Evolutionary conservation across 2,888 invertebrate species (phyloP).

Genomic region (Copidosoma aretas): DNA sequence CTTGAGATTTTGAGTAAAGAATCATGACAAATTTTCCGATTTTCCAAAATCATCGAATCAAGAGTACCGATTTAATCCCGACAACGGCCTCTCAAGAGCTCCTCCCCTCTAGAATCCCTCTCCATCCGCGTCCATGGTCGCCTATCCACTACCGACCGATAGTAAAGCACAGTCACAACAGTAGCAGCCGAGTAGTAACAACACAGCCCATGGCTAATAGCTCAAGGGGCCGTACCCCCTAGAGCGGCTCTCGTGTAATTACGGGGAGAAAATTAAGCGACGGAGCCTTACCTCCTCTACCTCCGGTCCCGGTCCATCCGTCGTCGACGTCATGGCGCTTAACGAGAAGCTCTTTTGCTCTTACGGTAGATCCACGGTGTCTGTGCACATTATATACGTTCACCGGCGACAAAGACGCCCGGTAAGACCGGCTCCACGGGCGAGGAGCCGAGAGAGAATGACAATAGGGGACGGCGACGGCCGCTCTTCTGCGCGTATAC

Average conservation of each 20-base stretch:
- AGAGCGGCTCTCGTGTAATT: conserved; percentile 59
- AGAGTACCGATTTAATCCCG: not conserved
- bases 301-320: conserved; percentile 47
- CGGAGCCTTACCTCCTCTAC: conserved; percentile 40
- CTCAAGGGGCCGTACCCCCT: conserved; percentile 31
- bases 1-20: too few species aligned
- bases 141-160: not conserved
- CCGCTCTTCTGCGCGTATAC: conserved; percentile 45
- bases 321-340: conserved; percentile 43
- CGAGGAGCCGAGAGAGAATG: conserved; percentile 41
- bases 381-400: too few species aligned
- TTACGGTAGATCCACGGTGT: not conserved
- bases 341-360: conserved; percentile 39
- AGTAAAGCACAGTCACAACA: conserved; percentile 1
- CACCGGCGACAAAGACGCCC: conserved; percentile 46
- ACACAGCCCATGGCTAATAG: conserved; percentile 24
- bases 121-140: not conserved
- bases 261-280: conserved; percentile 64
- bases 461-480: conserved; percentile 40
- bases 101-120: not conserved
- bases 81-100: not conserved
- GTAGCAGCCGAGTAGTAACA: conserved; percentile 15
- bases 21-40: too few species aligned
- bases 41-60: too few species aligned
- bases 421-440: conserved; percentile 17